Evolutionary conservation across 2,797 vertebrate genomes (phyloP).

Genomic region (Anabas testudineus): DNA sequence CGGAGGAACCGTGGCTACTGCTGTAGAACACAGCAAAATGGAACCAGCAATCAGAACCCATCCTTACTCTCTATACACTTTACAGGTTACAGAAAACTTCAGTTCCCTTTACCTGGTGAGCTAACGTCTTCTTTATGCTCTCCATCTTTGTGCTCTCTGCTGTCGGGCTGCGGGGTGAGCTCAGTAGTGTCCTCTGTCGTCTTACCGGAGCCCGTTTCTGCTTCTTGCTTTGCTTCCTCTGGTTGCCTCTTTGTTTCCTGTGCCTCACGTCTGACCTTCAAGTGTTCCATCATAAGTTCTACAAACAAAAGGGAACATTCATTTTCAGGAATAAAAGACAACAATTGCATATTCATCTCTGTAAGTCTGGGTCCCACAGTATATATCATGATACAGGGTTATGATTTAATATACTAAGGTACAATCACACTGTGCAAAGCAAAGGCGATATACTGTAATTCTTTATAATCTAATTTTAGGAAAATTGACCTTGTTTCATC

Average conservation of each 20-base stretch:
- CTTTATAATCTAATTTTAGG: too few relatives aligned
- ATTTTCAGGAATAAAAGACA: background rate
- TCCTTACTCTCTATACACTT: too few relatives aligned
- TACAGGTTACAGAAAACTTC: too few relatives aligned
- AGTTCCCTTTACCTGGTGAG: constrained; percentile 83
- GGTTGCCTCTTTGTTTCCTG: constrained; percentile 81
- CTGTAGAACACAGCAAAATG: constrained; percentile 30
- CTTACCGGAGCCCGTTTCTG: constrained; percentile 71
- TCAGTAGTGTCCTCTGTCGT: constrained; percentile 63
- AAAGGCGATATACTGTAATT: too few relatives aligned
- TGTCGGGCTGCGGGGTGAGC: constrained; percentile 44
- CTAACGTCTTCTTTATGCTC: constrained; percentile 65
- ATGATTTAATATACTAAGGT: too few relatives aligned
- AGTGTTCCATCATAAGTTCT: constrained; percentile 91
- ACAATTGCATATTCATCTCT: background rate
- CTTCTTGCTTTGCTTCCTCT: constrained; percentile 81
- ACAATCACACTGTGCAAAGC: too few relatives aligned
- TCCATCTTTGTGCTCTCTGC: constrained; percentile 57
- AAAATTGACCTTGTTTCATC: too few relatives aligned
- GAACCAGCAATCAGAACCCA: too few relatives aligned
- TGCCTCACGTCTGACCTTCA: constrained; percentile 86
- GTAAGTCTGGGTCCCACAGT: too few relatives aligned
- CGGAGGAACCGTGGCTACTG: constrained; percentile 53
- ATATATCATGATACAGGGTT: too few relatives aligned
- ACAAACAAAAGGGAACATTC: constrained; percentile 2